Conservation (phyloP, 2,113 vertebrate species). For the Cyprinodon variegatus region DNA sequence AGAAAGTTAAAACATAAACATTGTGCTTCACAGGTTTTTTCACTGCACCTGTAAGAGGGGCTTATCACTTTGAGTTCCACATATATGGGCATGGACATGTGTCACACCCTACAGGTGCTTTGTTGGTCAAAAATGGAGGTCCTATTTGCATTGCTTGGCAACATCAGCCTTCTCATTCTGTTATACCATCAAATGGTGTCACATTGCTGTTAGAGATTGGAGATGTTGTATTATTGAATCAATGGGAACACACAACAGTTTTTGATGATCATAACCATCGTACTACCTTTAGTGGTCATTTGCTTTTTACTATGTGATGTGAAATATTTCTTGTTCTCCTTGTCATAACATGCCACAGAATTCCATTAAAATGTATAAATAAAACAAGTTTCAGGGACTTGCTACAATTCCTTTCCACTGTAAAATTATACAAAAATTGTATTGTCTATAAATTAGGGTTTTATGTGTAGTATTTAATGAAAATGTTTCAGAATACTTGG, state of each 20-base stretch:
- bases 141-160: slow-evolving; percentile 12
- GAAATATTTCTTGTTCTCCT: too few species aligned
- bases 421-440: too few species aligned
- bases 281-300: slow-evolving; percentile 43
- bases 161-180: background rate
- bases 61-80: slow-evolving; percentile 45
- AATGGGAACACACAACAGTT: accelerated
- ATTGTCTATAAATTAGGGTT: too few species aligned
- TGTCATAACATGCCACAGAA: too few species aligned
- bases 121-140: slow-evolving; percentile 34
- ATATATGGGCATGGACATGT: slow-evolving; percentile 16
- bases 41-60: slow-evolving; percentile 52
- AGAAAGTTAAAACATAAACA: background rate
- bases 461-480: too few species aligned
- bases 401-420: too few species aligned
- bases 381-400: too few species aligned
- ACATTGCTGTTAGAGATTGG: slow-evolving; percentile 38
- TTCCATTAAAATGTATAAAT: too few species aligned
- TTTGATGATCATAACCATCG: background rate
- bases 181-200: background rate
- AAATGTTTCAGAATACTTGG: too few species aligned
- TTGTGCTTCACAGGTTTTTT: slow-evolving; percentile 39
- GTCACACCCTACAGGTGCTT: slow-evolving; percentile 4
- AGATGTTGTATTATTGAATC: slow-evolving; percentile 42
- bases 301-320: slow-evolving; percentile 45